Base-by-base conservation (phyloP, 2,113 vertebrate species). In the Perccottus glenii region DNA sequence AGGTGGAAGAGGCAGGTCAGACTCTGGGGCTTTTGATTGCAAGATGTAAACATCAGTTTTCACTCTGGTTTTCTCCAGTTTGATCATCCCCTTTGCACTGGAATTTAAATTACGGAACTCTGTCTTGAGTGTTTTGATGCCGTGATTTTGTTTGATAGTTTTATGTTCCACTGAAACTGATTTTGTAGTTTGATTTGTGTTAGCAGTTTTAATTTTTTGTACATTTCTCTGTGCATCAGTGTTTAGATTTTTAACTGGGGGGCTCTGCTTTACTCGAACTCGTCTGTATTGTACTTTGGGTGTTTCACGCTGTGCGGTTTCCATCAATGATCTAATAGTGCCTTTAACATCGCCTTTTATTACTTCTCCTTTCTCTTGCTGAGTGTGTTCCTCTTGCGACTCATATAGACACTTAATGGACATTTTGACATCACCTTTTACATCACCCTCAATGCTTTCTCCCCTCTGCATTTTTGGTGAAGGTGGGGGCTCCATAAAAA, bases 1-100 rank as follows among this genome's bases (percentile, higher is more conserved):
- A 60, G 94, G 94, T 60, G 95, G 94, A 52, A 94, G 91, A 64
- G 94, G 94, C 55, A 94, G 87, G 60, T 95, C 93, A 47, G 87
- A 71, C 70, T 94, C 93, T 49, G 88, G 83, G 16, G 79, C 66
- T 50, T 81, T 87, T 4, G 75, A 61, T 56, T 92, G 70, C 50
- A 91, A 68, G 3, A 80, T 72, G 36, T 92, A 87, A 61, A 75
- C 85, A 80, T 92, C 90, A 57, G 86, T 87, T 65, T 73, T 76
- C 14, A 89, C 83, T 78, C 83, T 90, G 60, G 87, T 87, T 82
- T 89, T 87, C 45, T 89, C 78, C 38, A 83, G 33, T 77, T 87
- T 91, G 67, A 68, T 77, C 59, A 80, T 76, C 12, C 77, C 88
- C 49, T 87, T 91, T 16, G 70, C 57, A 4, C 71, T 83, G 0